phyloP scores from a whole-genome alignment of 2,113 vertebrate genomes.

The Phodopus roborovskii region DNA sequence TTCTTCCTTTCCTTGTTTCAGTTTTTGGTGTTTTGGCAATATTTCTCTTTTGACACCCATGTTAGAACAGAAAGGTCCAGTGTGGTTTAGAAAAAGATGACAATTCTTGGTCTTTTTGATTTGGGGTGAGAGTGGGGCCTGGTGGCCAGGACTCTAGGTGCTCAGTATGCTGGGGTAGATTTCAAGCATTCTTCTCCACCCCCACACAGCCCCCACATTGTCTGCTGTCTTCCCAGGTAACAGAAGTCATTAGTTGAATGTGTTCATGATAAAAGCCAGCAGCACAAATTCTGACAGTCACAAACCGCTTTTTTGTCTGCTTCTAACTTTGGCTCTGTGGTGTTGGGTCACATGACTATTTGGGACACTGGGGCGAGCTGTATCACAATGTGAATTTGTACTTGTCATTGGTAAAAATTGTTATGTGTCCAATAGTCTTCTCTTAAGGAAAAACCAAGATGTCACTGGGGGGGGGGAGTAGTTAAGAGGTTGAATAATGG shows the following conservation, averaged over 20 bases:
- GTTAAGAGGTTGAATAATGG: not conserved
- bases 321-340: not conserved
- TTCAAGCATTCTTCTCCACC: too few relatives aligned
- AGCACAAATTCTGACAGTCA: not conserved
- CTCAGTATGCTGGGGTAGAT: not conserved
- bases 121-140: not conserved
- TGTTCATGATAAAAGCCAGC: not conserved
- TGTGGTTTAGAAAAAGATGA: not conserved
- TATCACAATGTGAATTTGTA: not conserved
- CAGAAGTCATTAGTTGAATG: not conserved
- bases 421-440: not conserved
- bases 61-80: not conserved
- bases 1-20: slow-evolving; percentile 5
- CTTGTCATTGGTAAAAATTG: not conserved
- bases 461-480: not conserved
- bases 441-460: not conserved
- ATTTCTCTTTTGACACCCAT: not conserved
- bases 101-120: not conserved
- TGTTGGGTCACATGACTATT: not conserved
- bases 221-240: not conserved
- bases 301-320: not conserved
- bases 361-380: not conserved
- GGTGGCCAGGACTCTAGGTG: not conserved
- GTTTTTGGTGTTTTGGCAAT: not conserved
- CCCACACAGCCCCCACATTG: not conserved